Evolutionary conservation across 2,888 invertebrate species (phyloP).

Genomic region (Hirtodrosophila histrioides): DNA sequence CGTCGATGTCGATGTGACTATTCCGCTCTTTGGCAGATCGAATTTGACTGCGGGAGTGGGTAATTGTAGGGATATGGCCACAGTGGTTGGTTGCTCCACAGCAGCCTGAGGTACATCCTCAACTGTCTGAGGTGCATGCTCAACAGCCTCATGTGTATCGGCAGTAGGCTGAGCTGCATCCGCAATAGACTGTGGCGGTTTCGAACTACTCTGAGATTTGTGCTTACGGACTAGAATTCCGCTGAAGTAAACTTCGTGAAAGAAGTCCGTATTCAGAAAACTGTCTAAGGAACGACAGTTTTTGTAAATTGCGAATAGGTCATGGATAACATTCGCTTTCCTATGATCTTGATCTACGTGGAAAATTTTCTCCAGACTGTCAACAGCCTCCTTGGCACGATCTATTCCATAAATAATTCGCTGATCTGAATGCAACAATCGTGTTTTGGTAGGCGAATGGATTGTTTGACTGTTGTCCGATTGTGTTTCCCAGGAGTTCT

Average conservation of each 20-base stretch:
- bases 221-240: conserved; percentile 88
- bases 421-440: conserved; percentile 83
- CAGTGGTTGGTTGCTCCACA: background rate
- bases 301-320: conserved; percentile 92
- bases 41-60: conserved; percentile 2
- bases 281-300: conserved; percentile 94
- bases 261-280: conserved; percentile 93
- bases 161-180: background rate
- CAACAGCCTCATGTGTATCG: background rate
- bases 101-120: too few relatives aligned
- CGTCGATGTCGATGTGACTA: conserved; percentile 53
- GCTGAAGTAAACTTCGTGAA: conserved; percentile 92
- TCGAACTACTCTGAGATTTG: conserved; percentile 1
- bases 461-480: conserved; percentile 85
- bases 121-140: too few relatives aligned
- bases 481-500: conserved; percentile 94
- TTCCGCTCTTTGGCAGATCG: conserved; percentile 1
- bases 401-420: conserved; percentile 91
- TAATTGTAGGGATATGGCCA: conserved; percentile 5
- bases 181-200: background rate
- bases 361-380: conserved; percentile 91
- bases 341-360: conserved; percentile 90
- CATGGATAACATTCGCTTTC: conserved; percentile 91
- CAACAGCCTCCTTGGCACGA: conserved; percentile 90
- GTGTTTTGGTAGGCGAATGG: conserved; percentile 79